Base-by-base conservation (phyloP, 2,113 vertebrate genomes). In the Pholis gunnellus region DNA sequence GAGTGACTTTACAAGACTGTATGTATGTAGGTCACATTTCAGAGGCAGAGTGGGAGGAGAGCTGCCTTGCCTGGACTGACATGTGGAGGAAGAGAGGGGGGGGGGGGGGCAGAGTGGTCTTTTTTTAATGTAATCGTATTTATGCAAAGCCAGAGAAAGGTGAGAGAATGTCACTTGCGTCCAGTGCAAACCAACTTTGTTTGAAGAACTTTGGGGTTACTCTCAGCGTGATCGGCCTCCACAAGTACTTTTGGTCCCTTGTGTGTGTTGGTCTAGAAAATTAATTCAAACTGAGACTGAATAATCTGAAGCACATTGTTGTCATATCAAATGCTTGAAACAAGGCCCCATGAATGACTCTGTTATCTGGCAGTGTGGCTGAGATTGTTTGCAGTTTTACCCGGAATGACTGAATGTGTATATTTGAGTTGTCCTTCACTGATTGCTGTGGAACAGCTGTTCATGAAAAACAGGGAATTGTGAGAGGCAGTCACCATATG, bases 401-500 rank as follows among this genome's bases (percentile, higher is more conserved):
- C 10, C 20, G 27, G 10, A 31, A 31, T 71, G 56, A 59, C 57
- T 64, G n/a, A 44, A 75, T 76, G 54, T 79, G 65, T 57, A 57
- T 50, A 25, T 84, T 72, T 61, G 52, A 82, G 76, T 25, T 59
- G 78, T 72, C 77, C 75, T 79, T 83, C 48, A 42, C 75, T 79
- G 81, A 79, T 83, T 65, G 63, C 67, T 56, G 79, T 27, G 52
- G 71, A 84, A 40, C 89, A 91, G 87, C 88, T 92, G 89, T 83
- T 89, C 56, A 60, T 75, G 63, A 87, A 78, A 67, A 86, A 66
- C 72, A 66, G 71, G 40, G 85, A 34, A 85, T 74, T 80, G 68
- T 78, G 78, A 71, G 64, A 67, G 31, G 75, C 71, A 60, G 57
- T 27, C 42, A 9, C 82, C 89, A 91, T 87, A 89, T 90, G 92